Base-by-base conservation (phyloP, 2,888 invertebrate genomes). In the Hypselothyrea guttata region DNA sequence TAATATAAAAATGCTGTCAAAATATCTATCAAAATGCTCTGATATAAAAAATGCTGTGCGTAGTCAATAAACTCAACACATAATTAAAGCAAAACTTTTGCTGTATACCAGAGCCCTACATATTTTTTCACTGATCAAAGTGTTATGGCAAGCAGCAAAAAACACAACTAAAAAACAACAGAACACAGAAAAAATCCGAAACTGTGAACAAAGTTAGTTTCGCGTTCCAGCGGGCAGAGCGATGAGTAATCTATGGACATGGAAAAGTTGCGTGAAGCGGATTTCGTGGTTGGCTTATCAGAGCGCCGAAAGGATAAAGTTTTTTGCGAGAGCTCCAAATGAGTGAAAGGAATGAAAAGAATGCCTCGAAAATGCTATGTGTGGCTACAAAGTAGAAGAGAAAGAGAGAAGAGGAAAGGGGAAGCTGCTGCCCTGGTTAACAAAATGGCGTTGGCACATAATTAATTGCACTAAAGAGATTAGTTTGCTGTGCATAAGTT, bases 401-500 rank as follows among this genome's bases (percentile, higher is more conserved):
- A n/a, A 12, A 12, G 33, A 4, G 33, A 0, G 2, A 0, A 5
- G 4, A 11, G 33, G n/a, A n/a, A 11, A 18, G 38, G 8, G 38
- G 0, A 7, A 2, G 52, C 8, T 33, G 5, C 27, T 63, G 57
- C 11, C 30, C 54, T 62, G 64, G 42, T 65, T 58, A 68, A 75
- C 71, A 74, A 77, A 69, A 75, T 75, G 78, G 75, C 78, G 68
- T 62, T 49, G 56, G 59, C 55, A 74, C 61, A 75, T 77, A 77
- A 77, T 75, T 77, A 77, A 75, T 77, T 77, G 75, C 78, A 77
- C 71, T 75, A 75, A 77, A 56, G 71, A 75, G 71, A 78, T 75
- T 75, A 77, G 75, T 77, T n/a, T 77, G 55, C 53, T 56, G 56
- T 55, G 71, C 71, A 71, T 63, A 77, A 72, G 73, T 60, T 71